A percentile compares a stretch with the other conserved stretches of the same genome.
These are phyloP conservation scores for Archegozetes longisetosus DNA, from an alignment of 1,140 invertebrate species.

Conservation along the genomic window DNA sequence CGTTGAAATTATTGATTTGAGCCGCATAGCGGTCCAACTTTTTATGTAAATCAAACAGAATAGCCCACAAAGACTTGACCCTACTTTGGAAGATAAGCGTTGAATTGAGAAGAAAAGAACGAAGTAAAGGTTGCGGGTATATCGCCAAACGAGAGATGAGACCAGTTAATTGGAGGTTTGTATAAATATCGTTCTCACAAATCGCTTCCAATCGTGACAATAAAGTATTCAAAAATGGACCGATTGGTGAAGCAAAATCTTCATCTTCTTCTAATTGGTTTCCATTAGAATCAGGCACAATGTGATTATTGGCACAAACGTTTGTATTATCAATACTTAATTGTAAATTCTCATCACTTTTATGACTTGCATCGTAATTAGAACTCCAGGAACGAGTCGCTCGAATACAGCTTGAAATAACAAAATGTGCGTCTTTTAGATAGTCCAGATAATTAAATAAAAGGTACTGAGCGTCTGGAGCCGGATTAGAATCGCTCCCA, in stretches of 20 bases:
- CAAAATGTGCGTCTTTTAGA: slow-evolving; percentile 57
- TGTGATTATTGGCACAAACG: neutral
- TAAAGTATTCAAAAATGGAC: slow-evolving; percentile 65
- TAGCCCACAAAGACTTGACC: slow-evolving; percentile 76
- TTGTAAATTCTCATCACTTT: neutral
- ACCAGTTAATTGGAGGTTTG: slow-evolving; percentile 75
- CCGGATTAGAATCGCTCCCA: neutral
- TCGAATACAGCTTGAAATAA: slow-evolving; percentile 49
- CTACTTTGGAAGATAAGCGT: slow-evolving; percentile 71
- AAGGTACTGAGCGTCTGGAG: neutral
- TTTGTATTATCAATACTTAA: neutral
- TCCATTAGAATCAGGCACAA: neutral
- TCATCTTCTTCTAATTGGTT: slow-evolving; percentile 1
- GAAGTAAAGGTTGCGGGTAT: slow-evolving; percentile 69
- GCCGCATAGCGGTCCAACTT: neutral
- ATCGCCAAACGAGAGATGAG: slow-evolving; percentile 66
- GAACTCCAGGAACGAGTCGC: slow-evolving; percentile 54
- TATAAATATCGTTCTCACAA: slow-evolving; percentile 62
- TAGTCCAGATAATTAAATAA: slow-evolving; percentile 31
- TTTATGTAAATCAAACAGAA: slow-evolving; percentile 25
- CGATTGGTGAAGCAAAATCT: slow-evolving; percentile 27
- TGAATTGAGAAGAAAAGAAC: slow-evolving; percentile 70
- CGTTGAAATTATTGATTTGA: slow-evolving; percentile 41
- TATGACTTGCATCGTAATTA: slow-evolving; percentile 4
- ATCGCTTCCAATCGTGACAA: slow-evolving; percentile 67